phyloP scores from a whole-genome alignment of 2,113 vertebrate species.

The Hippocampus guttulatus region DNA sequence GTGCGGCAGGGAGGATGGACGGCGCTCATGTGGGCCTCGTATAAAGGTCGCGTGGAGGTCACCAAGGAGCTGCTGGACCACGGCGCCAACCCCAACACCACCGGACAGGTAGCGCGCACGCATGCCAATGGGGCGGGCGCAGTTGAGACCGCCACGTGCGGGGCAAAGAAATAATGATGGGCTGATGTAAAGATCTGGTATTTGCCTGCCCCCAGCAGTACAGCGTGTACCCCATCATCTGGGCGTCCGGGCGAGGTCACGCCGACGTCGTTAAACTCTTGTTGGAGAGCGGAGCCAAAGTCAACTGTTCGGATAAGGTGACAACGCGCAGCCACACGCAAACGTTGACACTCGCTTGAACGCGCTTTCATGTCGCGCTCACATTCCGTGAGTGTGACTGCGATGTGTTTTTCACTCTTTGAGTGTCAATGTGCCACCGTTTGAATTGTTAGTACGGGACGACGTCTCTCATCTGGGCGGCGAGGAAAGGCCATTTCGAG shows the following conservation, averaged over 20 bases:
- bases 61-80: conserved; percentile 81
- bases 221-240: conserved; percentile 96
- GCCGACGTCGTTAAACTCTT: conserved; percentile 85
- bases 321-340: conserved; percentile 13
- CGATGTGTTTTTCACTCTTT: neutral
- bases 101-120: conserved; percentile 80
- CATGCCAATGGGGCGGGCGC: neutral
- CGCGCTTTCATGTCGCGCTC: neutral
- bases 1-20: conserved; percentile 90
- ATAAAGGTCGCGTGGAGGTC: conserved; percentile 87
- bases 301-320: conserved; percentile 98
- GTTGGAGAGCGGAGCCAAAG: conserved; percentile 86
- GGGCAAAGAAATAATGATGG: neutral
- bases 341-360: neutral
- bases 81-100: conserved; percentile 90
- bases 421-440: neutral
- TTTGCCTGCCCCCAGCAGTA: conserved; percentile 75
- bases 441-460: conserved; percentile 82
- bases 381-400: neutral
- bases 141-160: too few species aligned
- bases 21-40: conserved; percentile 92
- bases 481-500: conserved; percentile 90
- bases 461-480: conserved; percentile 92
- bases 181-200: neutral
- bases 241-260: conserved; percentile 93